Base-by-base conservation (phyloP, 2,888 invertebrate species). In the Parnassius mnemosyne region DNA sequence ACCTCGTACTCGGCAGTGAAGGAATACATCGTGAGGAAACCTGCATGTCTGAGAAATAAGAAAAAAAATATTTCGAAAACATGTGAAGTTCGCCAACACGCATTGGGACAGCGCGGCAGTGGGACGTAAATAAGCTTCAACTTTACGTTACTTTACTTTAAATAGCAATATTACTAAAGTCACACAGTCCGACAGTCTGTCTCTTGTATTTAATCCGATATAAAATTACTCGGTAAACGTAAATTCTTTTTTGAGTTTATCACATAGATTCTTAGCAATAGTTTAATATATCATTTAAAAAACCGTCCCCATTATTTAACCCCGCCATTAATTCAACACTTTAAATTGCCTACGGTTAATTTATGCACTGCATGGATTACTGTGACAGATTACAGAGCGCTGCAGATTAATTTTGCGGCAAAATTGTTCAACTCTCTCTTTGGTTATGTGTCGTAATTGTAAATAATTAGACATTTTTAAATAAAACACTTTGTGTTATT, bases 261-360 rank as follows among this genome's bases (percentile, higher is more conserved):
- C 20, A 12, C 51, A 12, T 51, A 43, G 20, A 25, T 41, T 25
- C 5, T 42, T 53, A 53, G 34, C 42, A 11, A 20, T 54, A 41
- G 13, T 20, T 20, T 50, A 54, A 42, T 16, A 53, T 47, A 43
- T n/a, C 42, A 53, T 60, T 73, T 78, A 53, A 54, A 50, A 43
- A 42, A 54, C 44, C 60, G 20, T 81, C 79, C 87, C 86, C 86
- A 88, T 89, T 85, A 89, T 89, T 89, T 89, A 77, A 80, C 72
- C 80, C 81, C 80, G 77, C 85, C 85, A 88, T 87, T 89, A 87
- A 87, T 87, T 84, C 83, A 84, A 80, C 78, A 86, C 86, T 87
- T 89, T 87, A 89, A 89, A 89, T 88, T 87, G 34, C 34, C 7
- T 34, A 83, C 80, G 80, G 83, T 83, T 85, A 89, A 89, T 87